Conservation (phyloP, 1,140 invertebrate genomes). For the Coelopa frigida region DNA sequence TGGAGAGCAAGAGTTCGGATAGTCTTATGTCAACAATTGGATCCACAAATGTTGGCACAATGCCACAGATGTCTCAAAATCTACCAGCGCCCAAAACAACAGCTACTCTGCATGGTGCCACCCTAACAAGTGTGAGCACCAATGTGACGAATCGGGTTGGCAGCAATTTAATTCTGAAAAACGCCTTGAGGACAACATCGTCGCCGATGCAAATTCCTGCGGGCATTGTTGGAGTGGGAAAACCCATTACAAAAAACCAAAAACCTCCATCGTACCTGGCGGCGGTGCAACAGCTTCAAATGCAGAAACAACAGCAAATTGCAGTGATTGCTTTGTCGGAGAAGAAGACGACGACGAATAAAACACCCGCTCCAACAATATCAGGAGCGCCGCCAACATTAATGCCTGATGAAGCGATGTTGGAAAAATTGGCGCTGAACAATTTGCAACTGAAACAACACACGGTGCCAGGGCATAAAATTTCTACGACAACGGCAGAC, state of each 20-base stretch:
- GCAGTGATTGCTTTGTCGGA: not conserved
- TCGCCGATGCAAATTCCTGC: constrained; percentile 38
- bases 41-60: constrained; percentile 58
- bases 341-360: constrained; percentile 15
- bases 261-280: constrained; percentile 42
- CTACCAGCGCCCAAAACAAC: constrained; percentile 32
- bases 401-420: constrained; percentile 14
- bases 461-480: too few relatives aligned
- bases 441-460: too few relatives aligned
- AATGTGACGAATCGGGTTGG: constrained; percentile 20
- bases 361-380: constrained; percentile 15
- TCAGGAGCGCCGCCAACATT: constrained; percentile 7
- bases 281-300: constrained; percentile 39
- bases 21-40: constrained; percentile 45
- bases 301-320: constrained; percentile 36
- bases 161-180: constrained; percentile 25
- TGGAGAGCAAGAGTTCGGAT: constrained; percentile 29
- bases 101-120: constrained; percentile 32
- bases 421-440: too few relatives aligned
- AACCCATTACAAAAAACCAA: constrained; percentile 43
- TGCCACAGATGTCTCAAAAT: constrained; percentile 35
- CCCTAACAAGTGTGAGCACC: constrained; percentile 18
- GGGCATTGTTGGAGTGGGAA: constrained; percentile 5
- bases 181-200: constrained; percentile 33
- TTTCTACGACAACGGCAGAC: too few relatives aligned